These are phyloP conservation scores for Vultur gryphus DNA, from an alignment of 2,797 vertebrate species.

Conservation along the genomic window DNA sequence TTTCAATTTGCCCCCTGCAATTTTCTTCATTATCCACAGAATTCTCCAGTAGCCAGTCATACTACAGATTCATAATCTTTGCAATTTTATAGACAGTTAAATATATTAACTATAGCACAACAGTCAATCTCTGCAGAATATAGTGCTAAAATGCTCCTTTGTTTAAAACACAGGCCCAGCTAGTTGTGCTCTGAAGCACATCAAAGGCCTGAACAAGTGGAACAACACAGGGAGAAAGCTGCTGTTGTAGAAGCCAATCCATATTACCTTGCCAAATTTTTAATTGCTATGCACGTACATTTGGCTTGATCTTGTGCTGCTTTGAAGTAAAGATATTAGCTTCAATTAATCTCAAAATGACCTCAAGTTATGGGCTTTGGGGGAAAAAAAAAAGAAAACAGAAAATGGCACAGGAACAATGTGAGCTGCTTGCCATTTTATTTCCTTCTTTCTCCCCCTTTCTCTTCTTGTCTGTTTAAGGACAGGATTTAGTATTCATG, in stretches of 20 bases:
- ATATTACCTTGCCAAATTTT: constrained; percentile 34
- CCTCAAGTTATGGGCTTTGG: neutral
- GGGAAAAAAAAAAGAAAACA: neutral
- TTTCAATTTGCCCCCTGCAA: constrained; percentile 60
- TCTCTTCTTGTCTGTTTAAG: neutral
- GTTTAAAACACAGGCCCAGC: neutral
- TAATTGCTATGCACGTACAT: constrained; percentile 29
- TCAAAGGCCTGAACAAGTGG: constrained; percentile 34
- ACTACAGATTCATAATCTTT: neutral
- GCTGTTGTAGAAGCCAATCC: neutral
- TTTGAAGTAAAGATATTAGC: constrained; percentile 49
- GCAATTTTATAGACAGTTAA: constrained; percentile 27
- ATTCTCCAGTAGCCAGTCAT: constrained; percentile 31
- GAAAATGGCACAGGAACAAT: neutral
- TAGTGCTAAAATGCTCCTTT: neutral
- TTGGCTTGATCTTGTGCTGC: constrained; percentile 32
- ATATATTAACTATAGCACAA: constrained; percentile 10
- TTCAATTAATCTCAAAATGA: constrained; percentile 53
- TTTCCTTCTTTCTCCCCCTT: neutral
- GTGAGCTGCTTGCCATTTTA: neutral
- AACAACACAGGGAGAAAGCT: neutral
- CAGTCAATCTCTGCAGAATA: neutral
- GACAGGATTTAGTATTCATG: neutral
- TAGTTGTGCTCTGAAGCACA: constrained; percentile 12
- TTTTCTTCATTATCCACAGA: constrained; percentile 42